Evolutionary conservation across 2,797 vertebrate genomes (phyloP).

Genomic region (Xerus rutilus): DNA sequence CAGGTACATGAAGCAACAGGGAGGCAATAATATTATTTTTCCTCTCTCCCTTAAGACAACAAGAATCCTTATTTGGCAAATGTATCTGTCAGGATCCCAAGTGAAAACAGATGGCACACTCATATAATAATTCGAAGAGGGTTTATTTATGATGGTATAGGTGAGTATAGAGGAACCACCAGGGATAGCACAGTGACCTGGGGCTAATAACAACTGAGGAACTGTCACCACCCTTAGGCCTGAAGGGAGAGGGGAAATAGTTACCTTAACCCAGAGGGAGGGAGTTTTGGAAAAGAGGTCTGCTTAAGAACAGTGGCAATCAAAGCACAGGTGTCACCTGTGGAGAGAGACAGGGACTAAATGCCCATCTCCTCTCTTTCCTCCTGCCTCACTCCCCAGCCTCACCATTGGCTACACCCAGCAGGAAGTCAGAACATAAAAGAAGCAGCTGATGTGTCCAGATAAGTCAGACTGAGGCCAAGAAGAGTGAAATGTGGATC

Average conservation of each 20-base stretch:
- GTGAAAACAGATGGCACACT: conserved; percentile 61
- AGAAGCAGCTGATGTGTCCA: not conserved
- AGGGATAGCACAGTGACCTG: not conserved
- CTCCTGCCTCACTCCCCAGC: not conserved
- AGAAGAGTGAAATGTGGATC: not conserved
- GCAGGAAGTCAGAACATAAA: not conserved
- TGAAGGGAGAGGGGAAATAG: not conserved
- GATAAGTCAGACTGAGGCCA: not conserved
- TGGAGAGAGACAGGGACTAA: not conserved
- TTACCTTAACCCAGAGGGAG: not conserved
- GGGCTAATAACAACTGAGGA: not conserved
- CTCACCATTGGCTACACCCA: not conserved
- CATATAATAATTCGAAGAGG: conserved; percentile 61
- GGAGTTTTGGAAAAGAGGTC: not conserved
- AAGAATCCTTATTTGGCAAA: conserved; percentile 69
- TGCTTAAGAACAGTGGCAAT: not conserved
- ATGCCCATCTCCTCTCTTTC: too few relatives aligned
- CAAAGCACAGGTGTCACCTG: not conserved
- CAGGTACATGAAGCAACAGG: not conserved
- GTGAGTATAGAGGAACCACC: not conserved
- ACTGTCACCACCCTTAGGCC: not conserved
- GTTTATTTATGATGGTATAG: not conserved
- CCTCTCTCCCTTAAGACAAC: not conserved
- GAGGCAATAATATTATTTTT: conserved; percentile 6
- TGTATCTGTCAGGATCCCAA: conserved; percentile 48